Evolutionary conservation across 2,113 vertebrate species (phyloP).

Genomic region (Mobula birostris): DNA sequence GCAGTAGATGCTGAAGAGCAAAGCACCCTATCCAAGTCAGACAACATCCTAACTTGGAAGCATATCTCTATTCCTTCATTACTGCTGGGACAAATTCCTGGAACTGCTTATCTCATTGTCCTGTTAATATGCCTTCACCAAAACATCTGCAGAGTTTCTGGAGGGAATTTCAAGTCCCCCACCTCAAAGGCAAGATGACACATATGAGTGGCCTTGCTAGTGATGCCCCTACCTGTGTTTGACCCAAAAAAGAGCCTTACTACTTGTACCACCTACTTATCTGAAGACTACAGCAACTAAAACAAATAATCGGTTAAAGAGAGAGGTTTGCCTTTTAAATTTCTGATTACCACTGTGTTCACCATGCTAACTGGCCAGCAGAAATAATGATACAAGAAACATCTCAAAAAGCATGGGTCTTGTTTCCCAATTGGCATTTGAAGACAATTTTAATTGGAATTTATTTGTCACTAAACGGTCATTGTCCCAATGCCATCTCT

Average conservation of each 20-base stretch:
- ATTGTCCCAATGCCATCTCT: not conserved
- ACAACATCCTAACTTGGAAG: too few relatives aligned
- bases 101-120: too few relatives aligned
- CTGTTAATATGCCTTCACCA: too few relatives aligned
- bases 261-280: not conserved
- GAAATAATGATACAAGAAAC: not conserved
- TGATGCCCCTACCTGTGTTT: too few relatives aligned
- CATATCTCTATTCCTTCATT: too few relatives aligned
- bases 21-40: too few relatives aligned
- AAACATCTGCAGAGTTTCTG: too few relatives aligned
- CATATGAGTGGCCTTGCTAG: too few relatives aligned
- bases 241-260: not conserved
- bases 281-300: not conserved
- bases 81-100: too few relatives aligned
- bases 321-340: not conserved
- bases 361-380: not conserved
- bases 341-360: not conserved
- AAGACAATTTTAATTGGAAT: not conserved
- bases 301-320: not conserved
- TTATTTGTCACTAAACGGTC: not conserved
- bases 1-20: too few relatives aligned
- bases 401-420: not conserved
- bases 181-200: too few relatives aligned
- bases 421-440: not conserved
- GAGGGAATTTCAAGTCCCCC: too few relatives aligned